These are phyloP conservation scores for Campoplex capitator DNA, from an alignment of 2,888 invertebrate species.

Conservation along the genomic window DNA sequence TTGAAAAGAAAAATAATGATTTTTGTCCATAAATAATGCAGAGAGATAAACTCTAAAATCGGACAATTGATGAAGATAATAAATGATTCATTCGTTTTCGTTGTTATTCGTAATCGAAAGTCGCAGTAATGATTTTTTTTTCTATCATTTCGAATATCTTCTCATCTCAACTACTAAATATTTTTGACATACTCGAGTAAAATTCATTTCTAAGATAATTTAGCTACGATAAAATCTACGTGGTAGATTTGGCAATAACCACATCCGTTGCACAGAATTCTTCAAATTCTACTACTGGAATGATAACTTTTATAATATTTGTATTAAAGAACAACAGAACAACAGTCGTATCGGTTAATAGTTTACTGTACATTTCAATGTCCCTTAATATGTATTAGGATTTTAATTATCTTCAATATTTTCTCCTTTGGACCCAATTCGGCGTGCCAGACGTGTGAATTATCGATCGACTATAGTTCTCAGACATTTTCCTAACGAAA, in stretches of 20 bases:
- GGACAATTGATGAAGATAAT: neutral
- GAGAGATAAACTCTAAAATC: neutral
- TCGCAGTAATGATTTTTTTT: neutral
- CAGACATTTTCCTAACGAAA: neutral
- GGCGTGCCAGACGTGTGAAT: neutral
- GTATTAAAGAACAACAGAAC: neutral
- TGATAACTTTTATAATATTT: neutral
- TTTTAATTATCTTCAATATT: neutral
- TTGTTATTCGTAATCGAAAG: neutral
- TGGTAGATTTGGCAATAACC: slow-evolving; percentile 11
- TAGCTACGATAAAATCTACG: slow-evolving; percentile 21
- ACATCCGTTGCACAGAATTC: neutral
- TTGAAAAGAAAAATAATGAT: neutral
- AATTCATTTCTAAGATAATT: slow-evolving; percentile 18
- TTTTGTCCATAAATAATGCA: neutral
- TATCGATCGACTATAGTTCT: neutral
- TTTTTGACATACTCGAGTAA: neutral
- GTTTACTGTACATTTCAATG: slow-evolving; percentile 11
- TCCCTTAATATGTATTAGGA: slow-evolving; percentile 12
- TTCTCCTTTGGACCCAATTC: neutral
- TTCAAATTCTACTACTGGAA: neutral
- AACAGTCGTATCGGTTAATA: neutral
- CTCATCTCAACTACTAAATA: slow-evolving; percentile 3
- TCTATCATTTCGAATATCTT: neutral
- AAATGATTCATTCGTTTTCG: neutral